Percentiles rank a stretch among this genome's conserved stretches.
Conservation (phyloP, 2,797 vertebrate genomes). For the Anableps anableps region DNA sequence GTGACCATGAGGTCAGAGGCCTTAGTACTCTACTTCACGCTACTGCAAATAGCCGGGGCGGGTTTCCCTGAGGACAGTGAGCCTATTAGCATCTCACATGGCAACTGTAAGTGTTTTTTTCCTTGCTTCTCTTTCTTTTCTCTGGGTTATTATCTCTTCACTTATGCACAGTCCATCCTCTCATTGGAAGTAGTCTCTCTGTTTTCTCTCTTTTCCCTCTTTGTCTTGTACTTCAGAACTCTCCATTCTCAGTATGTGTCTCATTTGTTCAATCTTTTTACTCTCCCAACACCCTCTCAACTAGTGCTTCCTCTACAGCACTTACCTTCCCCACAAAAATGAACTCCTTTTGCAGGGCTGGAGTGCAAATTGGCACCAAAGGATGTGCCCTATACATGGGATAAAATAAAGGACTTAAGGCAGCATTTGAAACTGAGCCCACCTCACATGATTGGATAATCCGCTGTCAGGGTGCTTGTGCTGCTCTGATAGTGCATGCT, state of each 20-base stretch:
- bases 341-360: conserved; percentile 61
- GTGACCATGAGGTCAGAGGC: conserved; percentile 98
- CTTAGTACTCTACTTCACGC: conserved; percentile 97
- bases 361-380: conserved; percentile 72
- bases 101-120: conserved; percentile 91
- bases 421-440: conserved; percentile 78
- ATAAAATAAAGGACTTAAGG: conserved; percentile 75
- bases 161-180: conserved; percentile 11
- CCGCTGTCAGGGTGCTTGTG: conserved; percentile 72
- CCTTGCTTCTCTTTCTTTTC: conserved; percentile 13
- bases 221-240: conserved; percentile 39
- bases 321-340: conserved; percentile 25
- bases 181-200: conserved; percentile 48
- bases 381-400: conserved; percentile 64
- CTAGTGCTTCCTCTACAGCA: conserved; percentile 34
- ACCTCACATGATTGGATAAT: conserved; percentile 82
- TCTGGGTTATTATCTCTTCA: conserved; percentile 11
- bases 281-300: conserved; percentile 53
- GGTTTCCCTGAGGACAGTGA: conserved; percentile 99
- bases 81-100: conserved; percentile 99
- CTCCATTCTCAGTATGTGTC: conserved; percentile 42
- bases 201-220: conserved; percentile 38
- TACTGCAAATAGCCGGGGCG: conserved; percentile 93
- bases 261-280: conserved; percentile 45
- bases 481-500: conserved; percentile 66